A percentile compares a stretch with the other conserved stretches of the same genome.
These are phyloP conservation scores for Beroe ovata DNA, from an alignment of 37 sponge, comb jelly and placozoan genomes.

Conservation along the genomic window DNA sequence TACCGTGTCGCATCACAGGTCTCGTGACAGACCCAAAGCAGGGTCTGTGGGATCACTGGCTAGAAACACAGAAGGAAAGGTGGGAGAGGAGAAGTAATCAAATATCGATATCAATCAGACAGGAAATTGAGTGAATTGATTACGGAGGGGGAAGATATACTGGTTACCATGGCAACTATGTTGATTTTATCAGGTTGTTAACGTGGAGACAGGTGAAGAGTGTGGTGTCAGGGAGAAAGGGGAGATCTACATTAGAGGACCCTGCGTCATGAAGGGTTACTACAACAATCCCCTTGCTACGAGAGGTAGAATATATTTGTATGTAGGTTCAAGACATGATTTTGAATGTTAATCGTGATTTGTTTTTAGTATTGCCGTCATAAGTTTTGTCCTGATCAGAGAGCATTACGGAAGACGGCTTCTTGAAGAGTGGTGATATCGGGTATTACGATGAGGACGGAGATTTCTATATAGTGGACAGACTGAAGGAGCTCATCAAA, in stretches of 20 bases:
- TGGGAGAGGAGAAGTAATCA: too few species aligned
- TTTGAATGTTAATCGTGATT: too few species aligned
- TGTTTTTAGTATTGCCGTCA: not conserved
- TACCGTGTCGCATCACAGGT: conserved; percentile 70
- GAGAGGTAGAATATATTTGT: not conserved
- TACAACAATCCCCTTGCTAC: conserved; percentile 83
- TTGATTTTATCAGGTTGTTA: conserved; percentile 39
- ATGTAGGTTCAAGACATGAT: not conserved
- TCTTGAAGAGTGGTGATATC: conserved; percentile 84
- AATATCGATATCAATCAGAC: too few species aligned
- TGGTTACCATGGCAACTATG: too few species aligned
- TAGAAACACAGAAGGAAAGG: not conserved
- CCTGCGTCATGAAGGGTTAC: conserved; percentile 87
- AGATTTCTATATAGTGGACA: conserved; percentile 82
- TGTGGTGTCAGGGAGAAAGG: conserved; percentile 72
- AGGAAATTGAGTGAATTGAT: too few species aligned
- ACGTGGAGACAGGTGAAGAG: conserved; percentile 68
- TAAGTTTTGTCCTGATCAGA: too few species aligned
- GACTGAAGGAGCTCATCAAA: conserved; percentile 91
- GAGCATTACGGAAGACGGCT: conserved; percentile 76
- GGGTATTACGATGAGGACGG: conserved; percentile 79
- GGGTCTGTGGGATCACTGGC: not conserved
- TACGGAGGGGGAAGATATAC: too few species aligned
- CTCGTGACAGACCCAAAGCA: not conserved
- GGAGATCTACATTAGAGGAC: conserved; percentile 77